phyloP scores from a whole-genome alignment of 2,888 invertebrate genomes.

The Phalera bucephala region DNA sequence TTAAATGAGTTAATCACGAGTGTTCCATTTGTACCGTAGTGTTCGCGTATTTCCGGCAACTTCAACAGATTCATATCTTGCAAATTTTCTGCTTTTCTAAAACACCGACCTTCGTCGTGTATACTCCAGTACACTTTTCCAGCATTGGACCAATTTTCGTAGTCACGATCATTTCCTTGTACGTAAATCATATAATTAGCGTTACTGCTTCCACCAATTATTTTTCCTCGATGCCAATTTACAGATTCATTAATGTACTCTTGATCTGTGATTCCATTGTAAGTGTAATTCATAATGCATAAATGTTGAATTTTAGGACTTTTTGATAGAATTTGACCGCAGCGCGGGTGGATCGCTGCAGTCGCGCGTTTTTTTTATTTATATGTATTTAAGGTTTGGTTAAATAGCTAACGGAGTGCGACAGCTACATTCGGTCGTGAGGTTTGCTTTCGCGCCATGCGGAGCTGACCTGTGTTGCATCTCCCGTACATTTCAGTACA shows the following conservation, averaged over 20 bases:
- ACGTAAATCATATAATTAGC: slow-evolving; percentile 83
- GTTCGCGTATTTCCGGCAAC: slow-evolving; percentile 29
- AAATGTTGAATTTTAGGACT: too few relatives aligned
- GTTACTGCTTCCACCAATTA: slow-evolving; percentile 82
- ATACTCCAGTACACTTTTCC: slow-evolving; percentile 83
- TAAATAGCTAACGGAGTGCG: too few relatives aligned
- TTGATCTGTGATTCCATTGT: slow-evolving; percentile 86
- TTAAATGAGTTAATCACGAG: slow-evolving; percentile 71
- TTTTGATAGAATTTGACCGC: too few relatives aligned
- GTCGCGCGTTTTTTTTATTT: too few relatives aligned
- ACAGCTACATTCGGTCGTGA: too few relatives aligned
- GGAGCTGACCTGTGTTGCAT: too few relatives aligned
- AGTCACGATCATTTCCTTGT: slow-evolving; percentile 76
- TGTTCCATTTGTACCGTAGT: slow-evolving; percentile 69
- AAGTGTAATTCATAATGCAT: too few relatives aligned
- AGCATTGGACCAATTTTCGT: slow-evolving; percentile 72
- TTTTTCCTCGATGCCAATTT: slow-evolving; percentile 84
- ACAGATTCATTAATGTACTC: slow-evolving; percentile 73
- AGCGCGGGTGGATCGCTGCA: too few relatives aligned
- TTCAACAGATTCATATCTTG: slow-evolving; percentile 39
- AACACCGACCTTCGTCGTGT: slow-evolving; percentile 70
- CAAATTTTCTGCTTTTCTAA: slow-evolving; percentile 76
- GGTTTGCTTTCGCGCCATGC: too few relatives aligned
- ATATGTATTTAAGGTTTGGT: too few relatives aligned
- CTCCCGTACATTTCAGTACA: too few relatives aligned